These are phyloP conservation scores for Troilus luridus DNA, from an alignment of 2,888 invertebrate genomes.

Conservation along the genomic window DNA sequence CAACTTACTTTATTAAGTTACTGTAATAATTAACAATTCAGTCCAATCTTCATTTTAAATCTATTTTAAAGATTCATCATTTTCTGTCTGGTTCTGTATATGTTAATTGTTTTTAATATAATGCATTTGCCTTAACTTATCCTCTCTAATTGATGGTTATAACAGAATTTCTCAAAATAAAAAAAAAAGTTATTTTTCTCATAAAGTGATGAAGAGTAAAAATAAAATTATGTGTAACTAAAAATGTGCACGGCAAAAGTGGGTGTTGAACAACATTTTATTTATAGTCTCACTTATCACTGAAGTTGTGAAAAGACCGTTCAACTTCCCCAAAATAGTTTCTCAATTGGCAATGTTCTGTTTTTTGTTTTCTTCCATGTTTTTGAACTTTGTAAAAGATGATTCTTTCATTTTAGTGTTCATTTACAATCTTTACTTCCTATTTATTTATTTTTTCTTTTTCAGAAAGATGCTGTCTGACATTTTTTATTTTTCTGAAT, in stretches of 20 bases:
- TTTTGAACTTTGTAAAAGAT: not conserved
- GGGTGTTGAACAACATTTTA: constrained; percentile 44
- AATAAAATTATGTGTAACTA: constrained; percentile 21
- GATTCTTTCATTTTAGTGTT: constrained; percentile 14
- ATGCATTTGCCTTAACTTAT: not conserved
- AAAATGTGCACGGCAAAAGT: not conserved
- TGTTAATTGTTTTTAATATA: not conserved
- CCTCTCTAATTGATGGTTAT: not conserved
- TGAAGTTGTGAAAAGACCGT: constrained; percentile 49
- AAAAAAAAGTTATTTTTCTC: not conserved
- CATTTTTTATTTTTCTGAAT: constrained; percentile 48
- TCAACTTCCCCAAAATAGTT: constrained; percentile 60
- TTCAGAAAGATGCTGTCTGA: constrained; percentile 57
- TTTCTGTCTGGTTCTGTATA: not conserved
- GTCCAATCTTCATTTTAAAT: not conserved
- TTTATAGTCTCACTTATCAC: constrained; percentile 57
- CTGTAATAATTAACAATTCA: not conserved
- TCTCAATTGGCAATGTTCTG: constrained; percentile 54
- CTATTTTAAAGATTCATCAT: not conserved
- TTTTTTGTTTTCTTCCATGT: constrained; percentile 7
- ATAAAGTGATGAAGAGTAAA: not conserved
- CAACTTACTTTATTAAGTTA: not conserved
- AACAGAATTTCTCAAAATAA: not conserved
- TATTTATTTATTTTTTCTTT: constrained; percentile 5
- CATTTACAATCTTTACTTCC: not conserved